Conservation (phyloP, 2,888 invertebrate genomes). For the Monochamus alternatus region DNA sequence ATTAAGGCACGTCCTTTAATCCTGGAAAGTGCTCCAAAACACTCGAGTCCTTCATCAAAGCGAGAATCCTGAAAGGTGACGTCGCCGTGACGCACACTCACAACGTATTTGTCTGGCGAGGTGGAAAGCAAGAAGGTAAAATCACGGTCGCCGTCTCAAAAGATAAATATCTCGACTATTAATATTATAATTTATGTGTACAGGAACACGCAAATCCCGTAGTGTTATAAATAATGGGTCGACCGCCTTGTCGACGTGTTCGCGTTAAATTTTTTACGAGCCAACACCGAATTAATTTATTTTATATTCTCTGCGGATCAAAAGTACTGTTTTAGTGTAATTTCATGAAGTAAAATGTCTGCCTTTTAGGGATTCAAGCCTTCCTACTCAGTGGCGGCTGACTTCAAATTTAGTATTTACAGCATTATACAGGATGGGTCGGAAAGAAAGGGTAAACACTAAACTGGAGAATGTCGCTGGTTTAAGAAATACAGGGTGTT, state of each 20-base stretch:
- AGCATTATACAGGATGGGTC: too few relatives aligned
- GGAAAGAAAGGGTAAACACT: too few relatives aligned
- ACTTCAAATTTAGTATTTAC: too few relatives aligned
- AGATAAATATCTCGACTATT: slow-evolving; percentile 14
- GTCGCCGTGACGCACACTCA: neutral
- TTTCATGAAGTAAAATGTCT: too few relatives aligned
- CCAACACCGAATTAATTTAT: neutral
- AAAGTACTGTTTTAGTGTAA: too few relatives aligned
- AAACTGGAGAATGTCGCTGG: too few relatives aligned
- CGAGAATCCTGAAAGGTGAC: neutral
- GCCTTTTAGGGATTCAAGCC: too few relatives aligned
- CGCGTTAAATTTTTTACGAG: neutral
- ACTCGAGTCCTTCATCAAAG: slow-evolving; percentile 9
- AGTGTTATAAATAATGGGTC: slow-evolving; percentile 8
- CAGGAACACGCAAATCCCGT: slow-evolving; percentile 1
- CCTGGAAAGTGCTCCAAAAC: slow-evolving; percentile 11
- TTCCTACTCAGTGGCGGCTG: too few relatives aligned
- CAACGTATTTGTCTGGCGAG: neutral
- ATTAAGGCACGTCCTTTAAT: slow-evolving; percentile 16
- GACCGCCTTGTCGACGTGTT: slow-evolving; percentile 3
- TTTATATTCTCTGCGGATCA: too few relatives aligned
- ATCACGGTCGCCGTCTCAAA: slow-evolving; percentile 6
- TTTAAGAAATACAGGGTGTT: too few relatives aligned
- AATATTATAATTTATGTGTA: slow-evolving; percentile 17
- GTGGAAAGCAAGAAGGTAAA: slow-evolving; percentile 11